phyloP scores from a whole-genome alignment of 2,888 invertebrate genomes.

The Ichneumon xanthorius region DNA sequence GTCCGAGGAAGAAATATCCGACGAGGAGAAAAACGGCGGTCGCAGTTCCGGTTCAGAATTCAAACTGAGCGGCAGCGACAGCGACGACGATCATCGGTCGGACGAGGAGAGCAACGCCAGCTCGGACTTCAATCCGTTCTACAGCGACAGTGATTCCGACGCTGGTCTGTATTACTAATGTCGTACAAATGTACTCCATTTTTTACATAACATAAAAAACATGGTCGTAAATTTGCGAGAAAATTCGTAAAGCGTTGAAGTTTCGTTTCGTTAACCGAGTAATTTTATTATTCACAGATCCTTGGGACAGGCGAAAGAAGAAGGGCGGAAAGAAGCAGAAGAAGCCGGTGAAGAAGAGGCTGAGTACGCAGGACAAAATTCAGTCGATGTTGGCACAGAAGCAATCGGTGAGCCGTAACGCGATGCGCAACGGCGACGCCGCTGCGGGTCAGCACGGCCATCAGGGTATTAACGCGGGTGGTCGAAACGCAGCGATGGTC shows the following conservation, averaged over 20 bases:
- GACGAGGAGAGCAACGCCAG: slow-evolving; percentile 88
- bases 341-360: slow-evolving; percentile 87
- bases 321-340: slow-evolving; percentile 88
- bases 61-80: slow-evolving; percentile 85
- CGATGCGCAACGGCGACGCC: slow-evolving; percentile 83
- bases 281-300: slow-evolving; percentile 86
- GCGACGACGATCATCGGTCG: slow-evolving; percentile 81
- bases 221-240: background rate
- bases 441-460: slow-evolving; percentile 83
- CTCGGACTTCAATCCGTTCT: slow-evolving; percentile 97
- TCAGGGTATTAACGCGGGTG: slow-evolving; percentile 86
- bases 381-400: slow-evolving; percentile 88
- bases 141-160: slow-evolving; percentile 93
- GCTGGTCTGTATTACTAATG: slow-evolving; percentile 86
- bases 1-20: slow-evolving; percentile 87
- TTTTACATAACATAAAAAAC: too few relatives aligned
- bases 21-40: slow-evolving; percentile 84
- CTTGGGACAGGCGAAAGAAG: slow-evolving; percentile 91
- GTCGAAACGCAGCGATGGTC: slow-evolving; percentile 80
- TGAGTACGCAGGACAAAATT: slow-evolving; percentile 92
- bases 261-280: background rate
- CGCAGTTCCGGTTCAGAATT: slow-evolving; percentile 86
- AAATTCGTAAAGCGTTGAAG: background rate
- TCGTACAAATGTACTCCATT: slow-evolving; percentile 52
- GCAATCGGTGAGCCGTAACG: slow-evolving; percentile 82